Percentiles rank a stretch among this genome's conserved stretches.
Conservation (phyloP, 92 coral and sea anemone species). For the Porites cylindrica region DNA sequence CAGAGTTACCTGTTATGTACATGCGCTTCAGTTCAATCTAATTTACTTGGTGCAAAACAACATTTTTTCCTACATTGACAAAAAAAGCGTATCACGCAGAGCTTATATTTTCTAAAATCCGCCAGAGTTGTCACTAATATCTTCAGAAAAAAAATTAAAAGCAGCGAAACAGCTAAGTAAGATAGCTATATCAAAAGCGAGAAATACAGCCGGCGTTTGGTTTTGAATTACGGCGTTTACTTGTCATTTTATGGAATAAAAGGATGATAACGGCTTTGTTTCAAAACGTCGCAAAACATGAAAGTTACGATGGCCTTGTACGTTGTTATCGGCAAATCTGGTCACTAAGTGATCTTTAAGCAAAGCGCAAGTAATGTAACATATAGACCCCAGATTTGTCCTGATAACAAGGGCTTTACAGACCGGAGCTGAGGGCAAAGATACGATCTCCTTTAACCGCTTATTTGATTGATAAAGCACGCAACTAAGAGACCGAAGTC, state of each 20-base stretch:
- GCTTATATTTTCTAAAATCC: background rate
- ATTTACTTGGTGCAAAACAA: background rate
- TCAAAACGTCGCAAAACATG: slow-evolving; percentile 10
- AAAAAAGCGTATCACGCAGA: background rate
- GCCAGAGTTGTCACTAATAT: no score
- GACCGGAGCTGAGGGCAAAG: slow-evolving; percentile 17
- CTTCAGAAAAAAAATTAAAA: background rate
- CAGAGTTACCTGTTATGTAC: background rate
- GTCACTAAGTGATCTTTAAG: slow-evolving; percentile 23
- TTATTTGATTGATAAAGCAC: background rate
- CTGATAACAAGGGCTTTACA: slow-evolving; percentile 3
- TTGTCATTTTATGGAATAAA: slow-evolving; percentile 7
- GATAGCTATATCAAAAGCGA: no score
- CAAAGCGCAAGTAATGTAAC: slow-evolving; percentile 32
- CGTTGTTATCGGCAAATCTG: slow-evolving; percentile 22
- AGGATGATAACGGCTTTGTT: slow-evolving; percentile 9
- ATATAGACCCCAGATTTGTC: slow-evolving; percentile 4
- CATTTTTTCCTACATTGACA: background rate
- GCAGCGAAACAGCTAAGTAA: background rate
- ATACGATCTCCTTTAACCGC: slow-evolving; percentile 12
- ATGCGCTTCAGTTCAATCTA: background rate
- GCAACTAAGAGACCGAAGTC: slow-evolving; percentile 1
- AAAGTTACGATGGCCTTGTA: slow-evolving; percentile 3
- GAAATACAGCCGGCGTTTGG: background rate
- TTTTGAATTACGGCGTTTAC: slow-evolving; percentile 16